Conservation (phyloP, 2,797 vertebrate genomes). For the Hafferia zeledoni region DNA sequence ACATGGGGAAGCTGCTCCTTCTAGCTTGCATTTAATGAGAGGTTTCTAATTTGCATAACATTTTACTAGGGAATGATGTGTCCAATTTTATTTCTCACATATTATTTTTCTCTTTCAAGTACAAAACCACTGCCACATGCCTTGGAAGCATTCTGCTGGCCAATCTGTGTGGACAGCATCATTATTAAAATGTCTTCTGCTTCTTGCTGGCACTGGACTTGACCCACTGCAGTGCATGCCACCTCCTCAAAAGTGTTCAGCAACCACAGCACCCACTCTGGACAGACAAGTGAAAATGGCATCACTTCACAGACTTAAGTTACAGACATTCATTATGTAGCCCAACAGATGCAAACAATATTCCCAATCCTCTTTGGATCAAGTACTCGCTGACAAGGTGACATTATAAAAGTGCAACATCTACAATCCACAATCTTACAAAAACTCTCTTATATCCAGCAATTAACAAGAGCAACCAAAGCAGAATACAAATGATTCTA, state of each 20-base stretch:
- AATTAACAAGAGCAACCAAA: neutral
- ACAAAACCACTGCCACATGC: neutral
- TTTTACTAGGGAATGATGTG: neutral
- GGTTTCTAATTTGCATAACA: constrained; percentile 12
- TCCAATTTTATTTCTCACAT: constrained; percentile 32
- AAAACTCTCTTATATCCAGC: neutral
- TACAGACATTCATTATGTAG: neutral
- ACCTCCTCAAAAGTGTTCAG: neutral
- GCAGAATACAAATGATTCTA: neutral
- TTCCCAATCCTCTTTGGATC: neutral
- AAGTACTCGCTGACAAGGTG: neutral
- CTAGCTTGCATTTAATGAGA: constrained; percentile 1
- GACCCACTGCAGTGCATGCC: accelerated
- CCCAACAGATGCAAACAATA: constrained; percentile 7
- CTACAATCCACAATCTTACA: neutral
- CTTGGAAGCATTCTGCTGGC: constrained; percentile 15
- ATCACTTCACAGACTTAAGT: neutral
- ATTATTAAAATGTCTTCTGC: constrained; percentile 31
- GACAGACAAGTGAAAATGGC: constrained; percentile 11
- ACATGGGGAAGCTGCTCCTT: neutral
- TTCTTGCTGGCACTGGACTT: neutral
- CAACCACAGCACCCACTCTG: neutral
- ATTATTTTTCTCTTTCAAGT: neutral
- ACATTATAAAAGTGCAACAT: neutral
- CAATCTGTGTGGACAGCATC: neutral